Evolutionary conservation across 2,888 invertebrate genomes (phyloP), one percentile per base, ranked within the genome.

Genomic region (Trichogramma dendrolimi): DNA sequence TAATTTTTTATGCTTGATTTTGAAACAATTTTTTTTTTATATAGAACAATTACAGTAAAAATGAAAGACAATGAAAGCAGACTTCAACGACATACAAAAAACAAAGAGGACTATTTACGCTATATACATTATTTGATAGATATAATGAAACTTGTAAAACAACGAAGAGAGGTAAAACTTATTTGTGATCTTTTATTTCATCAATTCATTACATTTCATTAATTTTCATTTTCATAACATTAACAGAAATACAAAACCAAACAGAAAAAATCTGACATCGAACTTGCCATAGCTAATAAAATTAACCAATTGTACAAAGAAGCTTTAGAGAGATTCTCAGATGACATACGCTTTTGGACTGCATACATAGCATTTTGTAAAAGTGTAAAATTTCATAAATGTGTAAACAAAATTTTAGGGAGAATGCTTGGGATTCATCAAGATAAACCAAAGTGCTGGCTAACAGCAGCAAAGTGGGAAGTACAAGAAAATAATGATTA

Each of bases 281-380:
- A 93, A 75, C 83, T 83, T 74, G 80, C 86, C 0, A 87, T 94
- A 68, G 83, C 86, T 0, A 87, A 86, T 63, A 84, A 90, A 67
- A 84, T 94, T 7, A 88, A 89, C 71, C 84, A 83, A 71, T 78
- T 94, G 38, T 94, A 90, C 73, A 87, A 86, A 73, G 87, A 86
- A 69, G 86, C 87, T 27, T 82, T 89, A 59, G 81, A 82, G 43
- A 82, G 86, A 67, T 92, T 88, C 73, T 85, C 88, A 70, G 84
- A 87, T 71, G 90, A 93, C 73, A 79, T 88, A 47, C 83, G 87
- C 67, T 81, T 93, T 60, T 92, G 90, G 86, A 82, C 90, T 71
- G 87, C 88, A 50, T 90, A 89, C 72, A 87, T 94, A 58, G 88
- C 89, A 71, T 94, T 92, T 75, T 89, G 89, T 71, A 87, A 85